Evolutionary conservation across 2,797 vertebrate species (phyloP), one percentile per base, ranked within the genome.

Genomic region (Vespertilio murinus): DNA sequence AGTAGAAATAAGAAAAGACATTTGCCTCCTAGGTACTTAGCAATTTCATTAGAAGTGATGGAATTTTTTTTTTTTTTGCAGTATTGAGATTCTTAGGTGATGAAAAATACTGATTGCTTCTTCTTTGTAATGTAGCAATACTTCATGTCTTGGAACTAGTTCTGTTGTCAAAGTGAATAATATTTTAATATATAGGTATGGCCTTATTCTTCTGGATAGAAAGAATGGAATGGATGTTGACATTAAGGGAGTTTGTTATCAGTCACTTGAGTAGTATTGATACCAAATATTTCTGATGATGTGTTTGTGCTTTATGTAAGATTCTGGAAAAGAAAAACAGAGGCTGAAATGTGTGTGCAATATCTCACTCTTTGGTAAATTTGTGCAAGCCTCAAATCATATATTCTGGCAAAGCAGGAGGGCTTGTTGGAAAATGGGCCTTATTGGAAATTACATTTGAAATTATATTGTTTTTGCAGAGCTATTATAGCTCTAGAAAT

Each of bases 161-260:
- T 98, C 95, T 98, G 96, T 97, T 98, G 98, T 98, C 98, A 98
- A 97, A 98, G 96, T 98, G 98, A 98, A 97, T 98, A 98, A 98
- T 98, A 98, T 98, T 98, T 98, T 98, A 98, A 98, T 98, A 98
- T 98, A 96, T 98, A 98, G 95, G 92, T 95, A 96, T 95, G 73
- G 92, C 70, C 96, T 98, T 97, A 96, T 97, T 98, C 87, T 95
- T 98, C 96, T 95, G 96, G 93, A 97, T 96, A 95, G 97, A 98
- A 97, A 98, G 98, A 98, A 97, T 97, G 90, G 95, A 98, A 98
- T 96, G 84, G 95, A 92, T 98, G 97, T 96, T 98, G 97, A 97
- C 96, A 97, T 97, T 95, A 97, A 93, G 67, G 74, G 96, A 94
- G 96, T 97, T 97, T 98, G 84, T 98, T 98, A 98, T 97, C 97